These are phyloP conservation scores for Alcedo quadribrachys DNA, from an alignment of 2,797 vertebrate species.

Conservation along the genomic window DNA sequence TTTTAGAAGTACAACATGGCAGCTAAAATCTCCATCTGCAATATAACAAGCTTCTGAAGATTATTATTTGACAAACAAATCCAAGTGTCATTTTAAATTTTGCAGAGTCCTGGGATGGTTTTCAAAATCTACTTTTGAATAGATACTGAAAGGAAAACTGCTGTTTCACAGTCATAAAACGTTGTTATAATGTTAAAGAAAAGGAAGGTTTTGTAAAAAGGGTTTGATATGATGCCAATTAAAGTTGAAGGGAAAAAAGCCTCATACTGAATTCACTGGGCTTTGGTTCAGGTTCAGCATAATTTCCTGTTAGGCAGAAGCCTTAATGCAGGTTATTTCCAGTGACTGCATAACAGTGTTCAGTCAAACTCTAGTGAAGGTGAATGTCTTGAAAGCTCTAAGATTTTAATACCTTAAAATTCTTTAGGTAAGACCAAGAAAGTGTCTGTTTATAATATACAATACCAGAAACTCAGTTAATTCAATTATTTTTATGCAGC, in stretches of 20 bases:
- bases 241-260: neutral
- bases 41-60: slow-evolving; percentile 67
- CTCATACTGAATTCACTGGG: neutral
- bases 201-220: slow-evolving; percentile 61
- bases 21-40: slow-evolving; percentile 73
- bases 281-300: slow-evolving; percentile 32
- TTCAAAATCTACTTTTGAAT: slow-evolving; percentile 50
- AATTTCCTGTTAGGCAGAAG: slow-evolving; percentile 35
- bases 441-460: neutral
- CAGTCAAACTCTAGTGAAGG: neutral
- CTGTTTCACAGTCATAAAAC: slow-evolving; percentile 46
- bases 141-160: slow-evolving; percentile 45
- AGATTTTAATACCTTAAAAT: slow-evolving; percentile 17
- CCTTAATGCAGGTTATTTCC: slow-evolving; percentile 22
- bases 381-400: neutral
- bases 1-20: slow-evolving; percentile 76
- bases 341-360: slow-evolving; percentile 27
- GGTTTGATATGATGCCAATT: neutral
- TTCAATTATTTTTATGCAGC: neutral
- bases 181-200: slow-evolving; percentile 67
- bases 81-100: slow-evolving; percentile 67
- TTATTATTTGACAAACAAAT: slow-evolving; percentile 66
- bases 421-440: slow-evolving; percentile 7
- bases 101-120: slow-evolving; percentile 58
- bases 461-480: neutral